phyloP scores from a whole-genome alignment of 2,888 invertebrate genomes.

The Glyphotaelius pellucidus region DNA sequence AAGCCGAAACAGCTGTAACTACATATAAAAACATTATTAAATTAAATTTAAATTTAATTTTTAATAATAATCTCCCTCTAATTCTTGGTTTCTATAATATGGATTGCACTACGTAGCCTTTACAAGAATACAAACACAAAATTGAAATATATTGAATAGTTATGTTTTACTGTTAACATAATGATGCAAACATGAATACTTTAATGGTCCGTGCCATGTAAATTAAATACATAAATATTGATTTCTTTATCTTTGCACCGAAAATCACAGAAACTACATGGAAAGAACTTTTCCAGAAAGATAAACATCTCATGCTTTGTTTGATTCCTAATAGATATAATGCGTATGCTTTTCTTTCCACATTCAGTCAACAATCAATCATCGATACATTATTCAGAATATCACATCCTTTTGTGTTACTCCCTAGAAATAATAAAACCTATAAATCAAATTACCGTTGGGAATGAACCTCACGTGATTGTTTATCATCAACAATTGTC shows the following conservation, averaged over 20 bases:
- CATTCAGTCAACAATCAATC: neutral
- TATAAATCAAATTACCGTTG: neutral
- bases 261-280: neutral
- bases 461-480: neutral
- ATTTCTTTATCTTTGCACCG: neutral
- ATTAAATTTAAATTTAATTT: too few species aligned
- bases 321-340: neutral
- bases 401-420: conserved; percentile 3
- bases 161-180: neutral
- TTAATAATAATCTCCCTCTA: too few species aligned
- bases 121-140: neutral
- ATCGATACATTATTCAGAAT: neutral
- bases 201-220: too few species aligned
- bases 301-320: neutral
- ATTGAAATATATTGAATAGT: too few species aligned
- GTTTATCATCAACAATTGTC: neutral
- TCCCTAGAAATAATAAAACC: neutral
- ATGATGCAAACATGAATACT: neutral
- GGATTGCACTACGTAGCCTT: too few species aligned
- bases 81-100: neutral
- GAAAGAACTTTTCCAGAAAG: neutral
- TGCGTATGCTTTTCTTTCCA: neutral
- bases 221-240: neutral
- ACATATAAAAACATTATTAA: too few species aligned
- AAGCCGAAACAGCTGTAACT: too few species aligned